Evolutionary conservation across 2,113 vertebrate species (phyloP).

Genomic region (Corythoichthys haematopterus): DNA sequence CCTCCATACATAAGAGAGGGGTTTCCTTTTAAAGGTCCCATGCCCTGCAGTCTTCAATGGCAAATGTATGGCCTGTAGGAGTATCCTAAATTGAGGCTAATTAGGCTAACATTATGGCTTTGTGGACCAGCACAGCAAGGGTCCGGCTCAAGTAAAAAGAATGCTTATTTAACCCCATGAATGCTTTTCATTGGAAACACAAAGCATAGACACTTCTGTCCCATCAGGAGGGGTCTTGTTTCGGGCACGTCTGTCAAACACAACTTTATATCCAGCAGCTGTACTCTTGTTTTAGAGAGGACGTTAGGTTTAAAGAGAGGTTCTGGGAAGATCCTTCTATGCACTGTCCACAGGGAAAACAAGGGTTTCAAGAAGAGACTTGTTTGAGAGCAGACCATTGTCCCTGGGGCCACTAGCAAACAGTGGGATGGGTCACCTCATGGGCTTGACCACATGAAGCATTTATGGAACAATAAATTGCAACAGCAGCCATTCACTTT

Average conservation of each 20-base stretch:
- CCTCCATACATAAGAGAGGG: constrained; percentile 2
- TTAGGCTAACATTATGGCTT: constrained; percentile 66
- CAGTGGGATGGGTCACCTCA: constrained; percentile 49
- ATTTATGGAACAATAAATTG: constrained; percentile 74
- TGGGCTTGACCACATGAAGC: constrained; percentile 50
- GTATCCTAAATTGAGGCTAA: constrained; percentile 60
- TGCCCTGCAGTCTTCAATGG: constrained; percentile 46
- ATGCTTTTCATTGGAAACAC: constrained; percentile 42
- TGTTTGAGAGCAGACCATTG: constrained; percentile 56
- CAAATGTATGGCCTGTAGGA: constrained; percentile 50
- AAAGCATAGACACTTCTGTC: constrained; percentile 45
- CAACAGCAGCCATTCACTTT: constrained; percentile 55
- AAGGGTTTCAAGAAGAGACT: constrained; percentile 23
- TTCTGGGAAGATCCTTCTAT: constrained; percentile 11
- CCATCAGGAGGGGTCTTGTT: constrained; percentile 30
- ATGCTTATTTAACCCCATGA: constrained; percentile 60
- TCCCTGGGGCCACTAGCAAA: constrained; percentile 63
- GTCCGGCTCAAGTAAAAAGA: constrained; percentile 52
- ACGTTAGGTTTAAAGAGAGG: neutral
- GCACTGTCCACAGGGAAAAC: constrained; percentile 25
- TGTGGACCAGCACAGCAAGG: constrained; percentile 57
- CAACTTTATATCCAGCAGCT: neutral
- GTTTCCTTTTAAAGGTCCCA: constrained; percentile 52
- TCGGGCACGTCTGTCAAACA: neutral
- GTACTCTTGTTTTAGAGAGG: neutral